Evolutionary conservation across 2,888 invertebrate genomes (phyloP).

Genomic region (Tetragonisca angustula): DNA sequence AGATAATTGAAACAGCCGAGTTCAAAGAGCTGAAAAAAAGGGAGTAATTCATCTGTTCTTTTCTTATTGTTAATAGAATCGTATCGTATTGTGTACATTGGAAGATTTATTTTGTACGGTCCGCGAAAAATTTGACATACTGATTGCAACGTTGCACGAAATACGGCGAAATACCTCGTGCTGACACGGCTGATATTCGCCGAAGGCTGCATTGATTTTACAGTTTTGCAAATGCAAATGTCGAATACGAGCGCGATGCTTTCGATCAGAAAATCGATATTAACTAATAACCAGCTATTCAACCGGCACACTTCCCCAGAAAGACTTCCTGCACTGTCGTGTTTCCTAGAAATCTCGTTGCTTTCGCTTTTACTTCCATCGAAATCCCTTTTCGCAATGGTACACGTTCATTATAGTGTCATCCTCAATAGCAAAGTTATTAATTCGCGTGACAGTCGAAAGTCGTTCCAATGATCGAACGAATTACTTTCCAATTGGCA

Average conservation of each 20-base stretch:
- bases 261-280: constrained; percentile 18
- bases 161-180: background rate
- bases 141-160: background rate
- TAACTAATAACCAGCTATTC: constrained; percentile 26
- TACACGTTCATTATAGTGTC: background rate
- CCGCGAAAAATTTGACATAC: too few species aligned
- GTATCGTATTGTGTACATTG: background rate
- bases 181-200: background rate
- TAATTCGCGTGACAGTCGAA: constrained; percentile 8
- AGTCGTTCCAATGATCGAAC: background rate
- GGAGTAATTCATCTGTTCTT: background rate
- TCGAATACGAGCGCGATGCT: background rate
- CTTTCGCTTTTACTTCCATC: constrained; percentile 52
- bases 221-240: background rate
- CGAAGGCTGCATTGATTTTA: background rate
- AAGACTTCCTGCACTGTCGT: constrained; percentile 29
- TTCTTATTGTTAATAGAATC: background rate
- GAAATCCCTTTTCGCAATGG: constrained; percentile 20
- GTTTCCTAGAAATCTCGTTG: constrained; percentile 38
- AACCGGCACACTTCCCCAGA: background rate
- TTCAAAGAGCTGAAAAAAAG: background rate
- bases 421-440: background rate
- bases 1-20: background rate
- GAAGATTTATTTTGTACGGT: background rate
- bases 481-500: background rate